Conservation (phyloP, 2,888 invertebrate species). For the Blomia tropicalis region DNA sequence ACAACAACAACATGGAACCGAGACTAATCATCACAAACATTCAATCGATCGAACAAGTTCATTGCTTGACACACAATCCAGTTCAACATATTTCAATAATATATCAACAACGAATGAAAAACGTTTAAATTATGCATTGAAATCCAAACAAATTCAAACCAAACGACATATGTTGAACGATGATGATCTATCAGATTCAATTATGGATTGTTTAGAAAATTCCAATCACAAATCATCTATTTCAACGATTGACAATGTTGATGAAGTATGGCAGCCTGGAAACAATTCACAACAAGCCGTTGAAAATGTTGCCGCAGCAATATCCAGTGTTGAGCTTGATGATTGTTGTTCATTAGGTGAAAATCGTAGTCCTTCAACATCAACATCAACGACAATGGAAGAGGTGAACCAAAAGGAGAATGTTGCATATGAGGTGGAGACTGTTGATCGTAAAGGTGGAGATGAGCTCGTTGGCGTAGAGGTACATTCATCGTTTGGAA, state of each 20-base stretch:
- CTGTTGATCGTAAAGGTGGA: not conserved
- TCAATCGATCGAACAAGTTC: not conserved
- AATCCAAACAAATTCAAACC: not conserved
- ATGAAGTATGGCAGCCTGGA: not conserved
- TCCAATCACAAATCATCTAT: not conserved
- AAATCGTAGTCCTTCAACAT: not conserved
- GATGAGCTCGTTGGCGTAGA: not conserved
- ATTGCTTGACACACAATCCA: not conserved
- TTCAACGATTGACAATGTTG: not conserved
- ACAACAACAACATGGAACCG: no score
- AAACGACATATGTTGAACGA: not conserved
- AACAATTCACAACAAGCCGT: not conserved
- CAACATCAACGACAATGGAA: not conserved
- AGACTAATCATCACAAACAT: not conserved
- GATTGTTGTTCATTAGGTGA: not conserved
- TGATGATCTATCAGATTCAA: not conserved
- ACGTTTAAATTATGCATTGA: not conserved
- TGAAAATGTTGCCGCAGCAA: not conserved
- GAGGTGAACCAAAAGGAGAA: not conserved
- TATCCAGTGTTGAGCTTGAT: constrained; percentile 1
- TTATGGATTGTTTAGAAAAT: not conserved
- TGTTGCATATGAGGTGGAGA: not conserved
- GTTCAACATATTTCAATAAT: not conserved
- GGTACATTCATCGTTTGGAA: not conserved
- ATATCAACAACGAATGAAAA: not conserved